phyloP scores from a whole-genome alignment of 2,797 vertebrate species.

The Otus scops region DNA sequence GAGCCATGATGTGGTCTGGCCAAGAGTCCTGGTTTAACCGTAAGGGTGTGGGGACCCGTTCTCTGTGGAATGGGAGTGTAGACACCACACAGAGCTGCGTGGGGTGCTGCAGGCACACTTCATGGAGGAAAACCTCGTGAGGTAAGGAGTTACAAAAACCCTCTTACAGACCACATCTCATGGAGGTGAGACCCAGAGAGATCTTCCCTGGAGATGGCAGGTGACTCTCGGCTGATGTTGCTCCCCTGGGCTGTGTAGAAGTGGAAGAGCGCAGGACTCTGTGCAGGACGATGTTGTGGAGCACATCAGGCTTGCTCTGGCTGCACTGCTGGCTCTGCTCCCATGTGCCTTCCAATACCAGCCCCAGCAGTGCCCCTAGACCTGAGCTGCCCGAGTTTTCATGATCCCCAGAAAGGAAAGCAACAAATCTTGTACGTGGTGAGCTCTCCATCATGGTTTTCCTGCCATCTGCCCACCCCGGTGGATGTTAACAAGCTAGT shows the following conservation, averaged over 20 bases:
- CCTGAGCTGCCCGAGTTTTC: background rate
- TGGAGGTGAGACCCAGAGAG: background rate
- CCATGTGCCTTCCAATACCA: background rate
- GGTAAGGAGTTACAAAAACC: background rate
- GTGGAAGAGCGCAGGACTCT: background rate
- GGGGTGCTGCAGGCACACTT: background rate
- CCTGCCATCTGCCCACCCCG: constrained; percentile 53
- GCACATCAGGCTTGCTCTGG: background rate
- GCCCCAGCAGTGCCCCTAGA: background rate
- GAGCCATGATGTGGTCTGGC: background rate
- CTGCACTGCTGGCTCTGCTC: accelerated
- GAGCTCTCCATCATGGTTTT: background rate
- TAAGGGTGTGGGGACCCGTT: background rate
- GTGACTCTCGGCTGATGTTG: background rate
- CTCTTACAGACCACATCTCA: accelerated
- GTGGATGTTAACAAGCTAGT: constrained; percentile 69
- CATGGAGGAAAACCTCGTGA: background rate
- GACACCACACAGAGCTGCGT: background rate
- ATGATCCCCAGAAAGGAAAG: background rate
- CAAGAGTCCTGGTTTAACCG: background rate
- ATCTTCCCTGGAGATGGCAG: accelerated
- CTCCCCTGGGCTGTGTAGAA: background rate
- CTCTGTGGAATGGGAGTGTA: accelerated
- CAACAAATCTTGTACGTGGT: background rate
- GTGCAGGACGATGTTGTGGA: background rate